A percentile compares a stretch with the other conserved stretches of the same genome.
Conservation (phyloP, 2,888 invertebrate genomes). For the Cetonia aurata region DNA sequence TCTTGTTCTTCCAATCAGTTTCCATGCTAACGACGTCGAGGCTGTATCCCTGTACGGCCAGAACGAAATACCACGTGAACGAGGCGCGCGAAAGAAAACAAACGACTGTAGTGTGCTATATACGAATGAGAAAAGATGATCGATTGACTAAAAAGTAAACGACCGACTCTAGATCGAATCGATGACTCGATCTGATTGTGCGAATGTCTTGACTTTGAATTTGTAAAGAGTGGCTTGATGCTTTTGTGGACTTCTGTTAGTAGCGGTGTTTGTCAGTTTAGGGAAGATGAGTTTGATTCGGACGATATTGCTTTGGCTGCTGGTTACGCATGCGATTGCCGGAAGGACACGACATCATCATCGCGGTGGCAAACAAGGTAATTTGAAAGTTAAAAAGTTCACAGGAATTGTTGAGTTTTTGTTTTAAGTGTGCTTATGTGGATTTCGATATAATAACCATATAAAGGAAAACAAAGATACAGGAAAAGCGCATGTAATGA, state of each 20-base stretch:
- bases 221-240: slow-evolving; percentile 32
- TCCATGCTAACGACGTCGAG: slow-evolving; percentile 57
- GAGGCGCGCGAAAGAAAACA: slow-evolving; percentile 42
- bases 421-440: background rate
- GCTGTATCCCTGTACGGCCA: slow-evolving; percentile 52
- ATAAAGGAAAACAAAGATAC: no score
- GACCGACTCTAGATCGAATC: slow-evolving; percentile 23
- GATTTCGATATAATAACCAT: no score
- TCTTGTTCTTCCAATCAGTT: slow-evolving; percentile 57
- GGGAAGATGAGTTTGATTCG: slow-evolving; percentile 48
- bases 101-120: slow-evolving; percentile 26
- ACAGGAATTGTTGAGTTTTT: background rate
- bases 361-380: slow-evolving; percentile 58
- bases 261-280: slow-evolving; percentile 19
- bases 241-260: slow-evolving; percentile 36
- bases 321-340: slow-evolving; percentile 46
- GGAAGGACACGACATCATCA: slow-evolving; percentile 55
- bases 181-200: slow-evolving; percentile 35
- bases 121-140: slow-evolving; percentile 32
- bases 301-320: slow-evolving; percentile 42
- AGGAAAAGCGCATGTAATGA: no score
- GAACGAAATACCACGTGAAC: slow-evolving; percentile 45
- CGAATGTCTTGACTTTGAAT: slow-evolving; percentile 38
- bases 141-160: slow-evolving; percentile 25
- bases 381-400: slow-evolving; percentile 3